Evolutionary conservation across 1,140 invertebrate species (phyloP), one percentile per base, ranked within the genome.

Genomic region (Procambarus clarkii): DNA sequence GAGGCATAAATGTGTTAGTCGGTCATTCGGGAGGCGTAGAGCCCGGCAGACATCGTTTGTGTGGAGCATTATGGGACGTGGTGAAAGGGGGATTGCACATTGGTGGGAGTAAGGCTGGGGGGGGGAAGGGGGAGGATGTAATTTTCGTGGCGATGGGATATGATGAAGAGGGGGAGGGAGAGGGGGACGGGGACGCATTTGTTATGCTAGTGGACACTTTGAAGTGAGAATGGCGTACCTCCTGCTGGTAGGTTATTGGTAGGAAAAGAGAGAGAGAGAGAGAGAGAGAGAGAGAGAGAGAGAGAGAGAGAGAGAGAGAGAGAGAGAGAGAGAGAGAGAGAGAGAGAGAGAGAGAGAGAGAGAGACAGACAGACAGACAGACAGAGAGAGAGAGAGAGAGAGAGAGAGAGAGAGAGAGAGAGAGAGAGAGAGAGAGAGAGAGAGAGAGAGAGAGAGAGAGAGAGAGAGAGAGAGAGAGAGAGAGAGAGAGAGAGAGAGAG

Each of bases 301-400:
- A 71, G 69, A 71, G 69, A 71, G 69, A 71, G 69, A 71, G 69
- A 71, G 69, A 71, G 69, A 71, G 69, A 71, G 69, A 71, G 69
- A 71, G 69, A 71, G 69, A 71, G 69, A 71, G 69, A 71, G 69
- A 71, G 69, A 74, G n/a, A 74, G 69, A 74, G 69, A 74, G 69
- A 34, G 69, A 74, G 69, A 34, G 8, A 74, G 69, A 74, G 69
- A 74, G n/a, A 74, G 69, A 74, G 69, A 74, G 69, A 74, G 69
- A 74, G 69, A 74, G 69, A 74, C n/a, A 74, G 69, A 74, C n/a
- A 74, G 69, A 74, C n/a, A 74, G 69, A 24, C 1, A 64, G 69
- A 74, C 3, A 5, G 69, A 34, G 69, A 74, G 69, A 74, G 69
- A 74, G 8, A 4, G 69, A 74, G 21, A 34, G 8, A 74, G 69